phyloP scores from a whole-genome alignment of 2,888 invertebrate genomes.

The Drosophila macrospina region DNA sequence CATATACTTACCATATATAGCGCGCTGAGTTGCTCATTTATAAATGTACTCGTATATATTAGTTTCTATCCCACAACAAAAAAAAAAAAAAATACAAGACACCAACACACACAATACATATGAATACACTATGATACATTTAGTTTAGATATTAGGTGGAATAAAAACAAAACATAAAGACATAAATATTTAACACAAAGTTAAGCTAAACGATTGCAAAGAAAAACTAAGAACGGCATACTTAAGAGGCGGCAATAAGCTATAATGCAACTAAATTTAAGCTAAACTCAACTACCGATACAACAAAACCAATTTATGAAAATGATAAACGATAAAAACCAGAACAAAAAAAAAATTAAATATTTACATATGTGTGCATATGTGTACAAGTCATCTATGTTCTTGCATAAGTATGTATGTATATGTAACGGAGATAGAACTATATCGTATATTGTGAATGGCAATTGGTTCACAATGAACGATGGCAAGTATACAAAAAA shows the following conservation, averaged over 20 bases:
- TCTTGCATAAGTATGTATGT: slow-evolving; percentile 19
- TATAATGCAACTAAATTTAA: slow-evolving; percentile 64
- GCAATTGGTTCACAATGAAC: slow-evolving; percentile 40
- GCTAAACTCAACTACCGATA: slow-evolving; percentile 61
- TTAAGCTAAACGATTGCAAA: slow-evolving; percentile 60
- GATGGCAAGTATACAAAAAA: slow-evolving; percentile 31
- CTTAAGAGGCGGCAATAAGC: slow-evolving; percentile 73
- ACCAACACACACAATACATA: slow-evolving; percentile 33
- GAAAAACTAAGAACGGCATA: slow-evolving; percentile 72
- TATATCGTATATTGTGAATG: slow-evolving; percentile 42
- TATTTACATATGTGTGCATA: slow-evolving; percentile 40
- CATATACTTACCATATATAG: slow-evolving; percentile 54
- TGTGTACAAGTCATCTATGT: slow-evolving; percentile 33
- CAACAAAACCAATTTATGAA: slow-evolving; percentile 30
- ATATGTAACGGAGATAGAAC: slow-evolving; percentile 36
- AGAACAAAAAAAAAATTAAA: slow-evolving; percentile 18
- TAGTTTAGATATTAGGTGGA: slow-evolving; percentile 78
- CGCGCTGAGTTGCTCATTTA: slow-evolving; percentile 76
- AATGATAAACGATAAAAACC: slow-evolving; percentile 14
- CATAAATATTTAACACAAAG: slow-evolving; percentile 60
- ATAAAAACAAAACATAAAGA: slow-evolving; percentile 52
- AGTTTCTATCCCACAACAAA: slow-evolving; percentile 58
- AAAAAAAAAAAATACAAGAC: slow-evolving; percentile 14
- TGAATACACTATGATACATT: slow-evolving; percentile 62
- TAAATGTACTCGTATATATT: slow-evolving; percentile 44